These are phyloP conservation scores for Cyphomyrmex costatus DNA, from an alignment of 1,140 invertebrate species.

Conservation along the genomic window DNA sequence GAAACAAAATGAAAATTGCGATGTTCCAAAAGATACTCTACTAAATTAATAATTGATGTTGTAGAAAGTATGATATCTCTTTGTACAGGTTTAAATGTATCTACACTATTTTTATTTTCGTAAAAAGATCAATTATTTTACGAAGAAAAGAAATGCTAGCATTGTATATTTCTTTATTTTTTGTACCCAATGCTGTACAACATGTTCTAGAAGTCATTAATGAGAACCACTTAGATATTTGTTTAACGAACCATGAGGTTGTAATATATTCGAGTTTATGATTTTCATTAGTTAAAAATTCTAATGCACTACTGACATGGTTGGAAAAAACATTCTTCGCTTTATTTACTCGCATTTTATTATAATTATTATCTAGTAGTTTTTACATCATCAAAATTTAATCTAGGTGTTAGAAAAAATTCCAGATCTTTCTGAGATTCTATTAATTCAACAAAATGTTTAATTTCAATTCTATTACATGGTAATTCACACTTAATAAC, in stretches of 20 bases:
- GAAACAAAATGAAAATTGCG: constrained; percentile 4
- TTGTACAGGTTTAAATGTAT: neutral
- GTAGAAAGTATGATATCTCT: neutral
- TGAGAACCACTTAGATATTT: neutral
- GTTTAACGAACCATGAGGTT: neutral
- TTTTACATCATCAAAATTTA: neutral
- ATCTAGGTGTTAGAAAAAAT: neutral
- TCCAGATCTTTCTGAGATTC: neutral
- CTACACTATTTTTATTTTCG: neutral
- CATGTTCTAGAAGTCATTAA: neutral
- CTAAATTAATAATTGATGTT: neutral
- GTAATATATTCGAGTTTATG: neutral
- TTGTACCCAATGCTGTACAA: neutral
- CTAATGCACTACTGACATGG: neutral
- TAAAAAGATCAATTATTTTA: neutral
- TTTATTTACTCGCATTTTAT: neutral
- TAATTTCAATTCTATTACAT: neutral
- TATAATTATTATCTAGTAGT: neutral
- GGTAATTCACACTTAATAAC: neutral
- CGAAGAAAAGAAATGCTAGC: neutral
- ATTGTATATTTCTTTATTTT: neutral
- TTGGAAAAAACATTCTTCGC: neutral
- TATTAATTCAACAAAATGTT: no score
- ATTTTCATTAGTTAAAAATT: neutral
- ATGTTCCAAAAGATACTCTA: neutral